Conservation (phyloP, 2,888 invertebrate species). For the Tuberolachnus salignus region DNA sequence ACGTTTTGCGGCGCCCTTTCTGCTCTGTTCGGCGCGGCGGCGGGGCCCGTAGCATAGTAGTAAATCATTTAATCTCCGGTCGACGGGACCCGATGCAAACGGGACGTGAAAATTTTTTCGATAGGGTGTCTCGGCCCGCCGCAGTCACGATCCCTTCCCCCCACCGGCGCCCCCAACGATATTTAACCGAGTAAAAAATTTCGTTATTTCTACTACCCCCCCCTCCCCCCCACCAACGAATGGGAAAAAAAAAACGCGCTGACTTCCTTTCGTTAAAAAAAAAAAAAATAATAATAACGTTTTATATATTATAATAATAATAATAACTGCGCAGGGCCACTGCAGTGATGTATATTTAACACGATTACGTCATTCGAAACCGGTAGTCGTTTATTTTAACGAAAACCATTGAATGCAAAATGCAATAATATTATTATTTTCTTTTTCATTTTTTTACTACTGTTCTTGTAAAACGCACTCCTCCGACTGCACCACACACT, state of each 20-base stretch:
- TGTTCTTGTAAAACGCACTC: too few species aligned
- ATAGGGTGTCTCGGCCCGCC: slow-evolving; percentile 37
- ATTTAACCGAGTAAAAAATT: slow-evolving; percentile 44
- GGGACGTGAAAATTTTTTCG: slow-evolving; percentile 50
- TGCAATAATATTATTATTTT: too few species aligned
- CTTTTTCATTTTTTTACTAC: too few species aligned
- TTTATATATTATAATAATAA: background rate
- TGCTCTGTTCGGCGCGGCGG: background rate
- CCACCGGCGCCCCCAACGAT: too few species aligned
- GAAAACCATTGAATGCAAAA: too few species aligned
- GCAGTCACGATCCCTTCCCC: too few species aligned
- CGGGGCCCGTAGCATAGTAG: background rate
- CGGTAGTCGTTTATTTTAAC: too few species aligned
- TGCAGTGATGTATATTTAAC: background rate
- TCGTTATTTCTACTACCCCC: background rate
- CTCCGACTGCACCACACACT: too few species aligned
- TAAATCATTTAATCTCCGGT: slow-evolving; percentile 54
- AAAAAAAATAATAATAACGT: background rate
- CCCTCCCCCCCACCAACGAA: background rate
- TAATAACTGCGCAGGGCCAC: background rate
- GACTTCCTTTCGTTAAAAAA: background rate
- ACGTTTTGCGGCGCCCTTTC: slow-evolving; percentile 51
- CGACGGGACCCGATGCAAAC: slow-evolving; percentile 46
- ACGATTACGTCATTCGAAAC: background rate
- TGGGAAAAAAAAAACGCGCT: background rate